These are phyloP conservation scores for Hormiphora californensis DNA, from an alignment of 37 sponge, comb jelly and placozoan species.

Conservation along the genomic window DNA sequence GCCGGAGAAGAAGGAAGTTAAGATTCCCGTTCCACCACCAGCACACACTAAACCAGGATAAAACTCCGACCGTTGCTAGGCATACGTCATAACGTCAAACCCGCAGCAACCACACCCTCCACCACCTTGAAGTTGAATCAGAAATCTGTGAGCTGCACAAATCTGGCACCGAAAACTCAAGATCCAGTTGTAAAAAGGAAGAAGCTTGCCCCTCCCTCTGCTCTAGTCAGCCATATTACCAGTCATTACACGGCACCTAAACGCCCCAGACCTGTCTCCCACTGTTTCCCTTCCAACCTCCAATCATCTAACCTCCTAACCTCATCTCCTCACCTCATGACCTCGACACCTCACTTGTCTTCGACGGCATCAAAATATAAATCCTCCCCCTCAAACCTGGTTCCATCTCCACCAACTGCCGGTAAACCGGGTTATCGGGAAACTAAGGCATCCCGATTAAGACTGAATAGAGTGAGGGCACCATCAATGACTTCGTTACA, in stretches of 20 bases:
- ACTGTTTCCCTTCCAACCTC: too few relatives aligned
- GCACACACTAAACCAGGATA: slow-evolving; percentile 2
- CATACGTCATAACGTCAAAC: background rate
- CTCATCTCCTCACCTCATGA: background rate
- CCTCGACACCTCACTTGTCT: background rate
- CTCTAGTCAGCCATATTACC: background rate
- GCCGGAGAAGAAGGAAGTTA: background rate
- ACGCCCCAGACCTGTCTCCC: background rate
- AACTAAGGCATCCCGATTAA: slow-evolving; percentile 6
- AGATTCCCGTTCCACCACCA: background rate
- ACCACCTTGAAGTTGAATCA: background rate
- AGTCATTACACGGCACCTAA: background rate
- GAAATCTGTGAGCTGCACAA: background rate
- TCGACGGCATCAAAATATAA: background rate
- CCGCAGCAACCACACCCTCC: slow-evolving; percentile 3
- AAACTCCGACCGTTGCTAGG: too few relatives aligned
- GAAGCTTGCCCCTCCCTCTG: background rate
- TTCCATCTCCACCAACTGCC: background rate
- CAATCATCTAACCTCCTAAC: too few relatives aligned
- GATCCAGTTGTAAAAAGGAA: background rate
- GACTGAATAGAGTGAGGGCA: background rate
- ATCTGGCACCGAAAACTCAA: background rate
- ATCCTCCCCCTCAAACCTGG: background rate
- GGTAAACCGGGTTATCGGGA: background rate
- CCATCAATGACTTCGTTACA: background rate